Conservation (phyloP, 1,140 invertebrate genomes). For the Drosophila lacertosa region DNA sequence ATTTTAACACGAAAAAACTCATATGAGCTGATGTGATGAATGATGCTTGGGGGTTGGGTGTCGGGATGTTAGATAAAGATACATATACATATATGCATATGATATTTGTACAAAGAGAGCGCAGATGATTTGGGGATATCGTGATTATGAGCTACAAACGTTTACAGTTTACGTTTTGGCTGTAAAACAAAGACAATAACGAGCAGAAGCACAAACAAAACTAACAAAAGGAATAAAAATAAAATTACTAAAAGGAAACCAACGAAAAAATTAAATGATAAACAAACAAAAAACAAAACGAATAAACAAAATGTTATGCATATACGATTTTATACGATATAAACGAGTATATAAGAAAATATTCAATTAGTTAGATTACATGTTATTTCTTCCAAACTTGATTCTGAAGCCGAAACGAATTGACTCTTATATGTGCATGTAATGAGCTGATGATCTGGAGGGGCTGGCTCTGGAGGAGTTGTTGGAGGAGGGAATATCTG, state of each 20-base stretch:
- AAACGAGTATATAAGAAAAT: conserved; percentile 75
- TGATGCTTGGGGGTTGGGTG: not conserved
- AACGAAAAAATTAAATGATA: too few relatives aligned
- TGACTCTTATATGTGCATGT: conserved; percentile 84
- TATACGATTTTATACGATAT: conserved; percentile 45
- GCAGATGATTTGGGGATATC: conserved; percentile 1
- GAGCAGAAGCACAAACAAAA: conserved; percentile 27
- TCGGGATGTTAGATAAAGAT: not conserved
- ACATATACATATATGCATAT: conserved; percentile 6
- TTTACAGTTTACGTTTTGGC: conserved; percentile 45
- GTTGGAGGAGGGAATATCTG: conserved; percentile 92
- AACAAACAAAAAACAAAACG: conserved; percentile 4
- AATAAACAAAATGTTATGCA: conserved; percentile 24
- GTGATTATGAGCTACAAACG: conserved; percentile 15
- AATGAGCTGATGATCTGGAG: conserved; percentile 89
- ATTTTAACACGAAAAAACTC: too few relatives aligned
- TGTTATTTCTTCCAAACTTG: conserved; percentile 88
- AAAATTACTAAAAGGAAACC: conserved; percentile 36
- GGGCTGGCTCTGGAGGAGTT: conserved; percentile 92
- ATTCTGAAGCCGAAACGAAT: conserved; percentile 87
- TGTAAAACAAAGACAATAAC: conserved; percentile 36
- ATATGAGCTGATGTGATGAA: conserved; percentile 7
- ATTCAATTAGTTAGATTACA: conserved; percentile 85
- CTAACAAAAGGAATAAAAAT: conserved; percentile 41
- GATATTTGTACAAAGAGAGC: conserved; percentile 12